Conservation (phyloP, 37 sponge, comb jelly and placozoan genomes). For the Spongia lamella region DNA sequence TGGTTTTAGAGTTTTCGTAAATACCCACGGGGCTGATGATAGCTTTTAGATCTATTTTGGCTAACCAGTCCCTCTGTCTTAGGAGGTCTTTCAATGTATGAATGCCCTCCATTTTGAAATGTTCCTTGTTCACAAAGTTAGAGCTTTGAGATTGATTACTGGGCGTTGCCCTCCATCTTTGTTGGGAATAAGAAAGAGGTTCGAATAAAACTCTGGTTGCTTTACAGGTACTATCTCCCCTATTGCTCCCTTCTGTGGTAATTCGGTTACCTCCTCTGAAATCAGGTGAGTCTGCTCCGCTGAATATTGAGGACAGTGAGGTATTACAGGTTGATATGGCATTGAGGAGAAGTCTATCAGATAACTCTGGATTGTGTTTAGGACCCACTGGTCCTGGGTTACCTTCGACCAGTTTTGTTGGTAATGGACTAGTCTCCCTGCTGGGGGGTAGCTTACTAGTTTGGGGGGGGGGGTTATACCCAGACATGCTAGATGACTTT, state of each 20-base stretch:
- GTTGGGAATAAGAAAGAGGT: too few relatives aligned
- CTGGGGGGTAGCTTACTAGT: too few relatives aligned
- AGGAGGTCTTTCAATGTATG: constrained; percentile 39
- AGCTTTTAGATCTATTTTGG: constrained; percentile 6
- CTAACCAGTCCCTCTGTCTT: constrained; percentile 22
- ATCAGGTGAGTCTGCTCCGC: constrained; percentile 7
- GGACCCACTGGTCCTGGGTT: too few relatives aligned
- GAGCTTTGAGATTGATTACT: constrained; percentile 39
- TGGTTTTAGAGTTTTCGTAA: too few relatives aligned
- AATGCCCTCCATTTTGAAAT: constrained; percentile 65
- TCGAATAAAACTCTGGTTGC: constrained; percentile 31
- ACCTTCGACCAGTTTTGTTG: too few relatives aligned
- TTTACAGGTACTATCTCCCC: neutral
- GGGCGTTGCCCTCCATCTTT: constrained; percentile 23
- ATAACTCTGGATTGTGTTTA: too few relatives aligned
- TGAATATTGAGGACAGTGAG: neutral
- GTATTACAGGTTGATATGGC: too few relatives aligned
- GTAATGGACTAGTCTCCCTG: too few relatives aligned
- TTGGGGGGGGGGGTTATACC: constrained; percentile 3
- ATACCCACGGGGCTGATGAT: too few relatives aligned
- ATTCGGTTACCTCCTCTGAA: constrained; percentile 14
- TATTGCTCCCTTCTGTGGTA: constrained; percentile 25
- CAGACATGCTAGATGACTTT: constrained; percentile 1
- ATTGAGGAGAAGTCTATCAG: too few relatives aligned
- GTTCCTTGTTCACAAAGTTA: constrained; percentile 24